Evolutionary conservation across 2,888 invertebrate species (phyloP).

Genomic region (Coleophora deauratella): DNA sequence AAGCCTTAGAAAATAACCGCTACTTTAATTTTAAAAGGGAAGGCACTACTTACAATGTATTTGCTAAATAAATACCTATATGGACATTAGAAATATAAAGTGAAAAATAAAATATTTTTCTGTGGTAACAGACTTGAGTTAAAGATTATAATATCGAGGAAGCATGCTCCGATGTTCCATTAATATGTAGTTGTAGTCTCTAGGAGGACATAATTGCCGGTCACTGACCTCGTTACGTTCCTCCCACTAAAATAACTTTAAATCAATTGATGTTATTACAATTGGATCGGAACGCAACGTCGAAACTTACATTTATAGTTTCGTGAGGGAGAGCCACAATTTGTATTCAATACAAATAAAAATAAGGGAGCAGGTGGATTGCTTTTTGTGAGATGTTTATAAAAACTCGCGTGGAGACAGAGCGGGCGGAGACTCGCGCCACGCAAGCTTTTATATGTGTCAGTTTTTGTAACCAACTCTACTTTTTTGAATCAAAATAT

Average conservation of each 20-base stretch:
- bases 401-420: conserved; percentile 5
- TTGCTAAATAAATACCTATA: too few species aligned
- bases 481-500: too few species aligned
- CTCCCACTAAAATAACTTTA: conserved; percentile 70
- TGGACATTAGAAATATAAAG: too few species aligned
- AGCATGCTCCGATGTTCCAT: conserved; percentile 10
- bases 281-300: conserved; percentile 62
- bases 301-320: conserved; percentile 42
- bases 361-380: conserved; percentile 38
- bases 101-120: too few species aligned
- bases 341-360: conserved; percentile 25
- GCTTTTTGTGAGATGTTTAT: conserved; percentile 23
- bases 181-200: conserved; percentile 35
- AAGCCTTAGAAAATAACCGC: too few species aligned
- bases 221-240: conserved; percentile 66
- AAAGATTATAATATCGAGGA: conserved; percentile 10
- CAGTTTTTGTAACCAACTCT: too few species aligned
- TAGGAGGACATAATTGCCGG: conserved; percentile 69
- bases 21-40: too few species aligned
- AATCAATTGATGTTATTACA: conserved; percentile 73
- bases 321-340: conserved; percentile 31
- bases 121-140: not conserved
- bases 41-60: too few species aligned
- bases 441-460: not conserved
- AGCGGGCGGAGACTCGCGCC: not conserved